Percentiles rank a stretch among this genome's conserved stretches.
Conservation (phyloP, 2,113 vertebrate genomes). For the Fregata magnificens region DNA sequence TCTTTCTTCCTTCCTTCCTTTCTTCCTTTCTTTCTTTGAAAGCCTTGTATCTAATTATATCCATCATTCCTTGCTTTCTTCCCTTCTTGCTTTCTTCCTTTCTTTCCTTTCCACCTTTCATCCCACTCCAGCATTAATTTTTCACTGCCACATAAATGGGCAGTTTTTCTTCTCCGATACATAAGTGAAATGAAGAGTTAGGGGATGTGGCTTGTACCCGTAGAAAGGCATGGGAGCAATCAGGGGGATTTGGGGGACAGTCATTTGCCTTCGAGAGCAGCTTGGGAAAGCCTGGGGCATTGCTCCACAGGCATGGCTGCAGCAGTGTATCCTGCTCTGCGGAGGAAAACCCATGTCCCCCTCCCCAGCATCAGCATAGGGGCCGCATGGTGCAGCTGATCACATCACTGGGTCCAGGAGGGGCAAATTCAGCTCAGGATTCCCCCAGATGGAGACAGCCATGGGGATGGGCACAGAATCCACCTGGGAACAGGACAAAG, state of each 20-base stretch:
- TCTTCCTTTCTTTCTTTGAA: too few species aligned
- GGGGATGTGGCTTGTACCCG: not conserved
- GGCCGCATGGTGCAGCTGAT: accelerated
- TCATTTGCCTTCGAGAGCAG: not conserved
- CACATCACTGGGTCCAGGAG: not conserved
- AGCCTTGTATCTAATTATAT: too few species aligned
- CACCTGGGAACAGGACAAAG: not conserved
- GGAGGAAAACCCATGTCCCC: not conserved
- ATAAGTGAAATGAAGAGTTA: not conserved
- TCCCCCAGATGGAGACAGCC: not conserved
- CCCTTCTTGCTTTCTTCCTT: accelerated
- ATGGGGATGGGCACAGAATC: not conserved
- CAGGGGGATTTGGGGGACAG: accelerated
- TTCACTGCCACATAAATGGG: not conserved
- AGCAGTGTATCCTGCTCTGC: accelerated
- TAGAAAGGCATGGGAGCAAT: not conserved
- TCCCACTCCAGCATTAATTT: not conserved
- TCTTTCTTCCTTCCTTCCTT: too few species aligned
- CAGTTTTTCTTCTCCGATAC: not conserved
- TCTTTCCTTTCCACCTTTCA: not conserved
- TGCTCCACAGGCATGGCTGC: accelerated
- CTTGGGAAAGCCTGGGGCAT: not conserved
- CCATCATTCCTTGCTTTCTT: accelerated
- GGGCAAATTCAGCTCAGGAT: not conserved
- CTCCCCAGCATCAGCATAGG: not conserved